Conservation (phyloP, 2,888 invertebrate genomes). For the Linyphia triangularis region DNA sequence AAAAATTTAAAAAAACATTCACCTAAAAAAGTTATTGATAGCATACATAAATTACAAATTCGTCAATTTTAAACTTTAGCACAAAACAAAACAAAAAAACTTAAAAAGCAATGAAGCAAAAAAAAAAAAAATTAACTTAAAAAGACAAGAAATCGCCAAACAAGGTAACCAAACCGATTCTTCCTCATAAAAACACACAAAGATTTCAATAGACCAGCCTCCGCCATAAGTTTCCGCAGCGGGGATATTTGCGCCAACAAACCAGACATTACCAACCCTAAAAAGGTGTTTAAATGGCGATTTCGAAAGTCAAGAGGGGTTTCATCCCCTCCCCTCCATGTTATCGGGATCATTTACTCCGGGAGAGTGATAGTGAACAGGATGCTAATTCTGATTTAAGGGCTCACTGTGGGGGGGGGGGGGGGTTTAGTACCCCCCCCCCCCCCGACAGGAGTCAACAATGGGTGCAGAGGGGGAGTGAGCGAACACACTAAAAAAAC, state of each 20-base stretch:
- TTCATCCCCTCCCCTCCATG: not conserved
- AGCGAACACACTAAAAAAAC: not conserved
- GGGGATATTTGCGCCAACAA: not conserved
- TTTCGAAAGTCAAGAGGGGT: slow-evolving; percentile 5
- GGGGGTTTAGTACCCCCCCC: not conserved
- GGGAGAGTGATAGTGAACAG: slow-evolving; percentile 14
- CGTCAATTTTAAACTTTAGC: too few relatives aligned
- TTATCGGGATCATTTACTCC: slow-evolving; percentile 20
- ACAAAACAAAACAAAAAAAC: too few relatives aligned
- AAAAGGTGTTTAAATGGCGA: slow-evolving; percentile 30
- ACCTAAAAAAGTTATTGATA: too few relatives aligned
- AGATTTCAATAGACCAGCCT: not conserved
- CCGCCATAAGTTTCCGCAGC: not conserved
- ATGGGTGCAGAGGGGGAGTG: not conserved
- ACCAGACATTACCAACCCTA: not conserved
- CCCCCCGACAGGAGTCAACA: slow-evolving; percentile 17
- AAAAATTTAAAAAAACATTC: too few relatives aligned
- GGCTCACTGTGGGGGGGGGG: slow-evolving; percentile 14
- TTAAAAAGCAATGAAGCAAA: too few relatives aligned
- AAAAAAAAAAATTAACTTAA: not conserved
- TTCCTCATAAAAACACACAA: not conserved
- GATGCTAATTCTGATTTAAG: slow-evolving; percentile 62
- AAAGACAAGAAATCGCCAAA: slow-evolving; percentile 9
- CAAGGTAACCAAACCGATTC: not conserved
- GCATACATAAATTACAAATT: too few relatives aligned